Base-by-base conservation (phyloP, 1,140 invertebrate species). In the Apis cerana region DNA sequence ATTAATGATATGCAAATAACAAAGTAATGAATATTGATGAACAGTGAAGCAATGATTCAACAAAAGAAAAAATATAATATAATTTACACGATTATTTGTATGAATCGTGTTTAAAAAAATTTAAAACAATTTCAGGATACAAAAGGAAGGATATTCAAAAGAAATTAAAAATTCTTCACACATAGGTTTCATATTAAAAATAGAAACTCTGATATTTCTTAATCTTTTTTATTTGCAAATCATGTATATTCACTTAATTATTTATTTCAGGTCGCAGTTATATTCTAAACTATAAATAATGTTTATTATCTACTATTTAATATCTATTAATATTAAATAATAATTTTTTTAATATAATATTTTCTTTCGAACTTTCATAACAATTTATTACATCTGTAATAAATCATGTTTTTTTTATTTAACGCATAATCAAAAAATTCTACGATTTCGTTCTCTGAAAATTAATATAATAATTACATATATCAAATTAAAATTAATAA, bases 211-310 rank as follows among this genome's bases (percentile, higher is more conserved):
- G 23, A 3, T 68, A 50, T 67, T 67, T 21, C 13, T 21, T 52
- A 67, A 67, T 68, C 2, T 9, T 33, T 43, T 82, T 82, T 82
- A 82, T 82, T 82, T 67, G 74, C 43, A 76, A 76, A 11, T 64
- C 62, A 33, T 19, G 27, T 64, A 78, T 75, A 81, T 17, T 75
- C 43, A 12, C 21, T 75, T 48, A 23, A 61, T 58, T 11, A 5
- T 72, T 75, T 68, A 76, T 68, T 75, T 48, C 13, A 11, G 43
- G 12, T 67, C 62, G 43, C 61, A 76, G 33, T 54, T 65, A 17
- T 19, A 59, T 50, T 67, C 43, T 69, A 68, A 19, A 4, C 54
- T 82, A 82, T 15, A 61, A 52, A 50, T n/a, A 75, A 12, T 79
- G 50, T 33, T n/a, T 27, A 59, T n/a, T 48, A 59, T 58, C n/a